Evolutionary conservation across 92 coral and sea anemone species (phyloP), one percentile per base, ranked within the genome.

Genomic region (Umimayanthus kanabou): DNA sequence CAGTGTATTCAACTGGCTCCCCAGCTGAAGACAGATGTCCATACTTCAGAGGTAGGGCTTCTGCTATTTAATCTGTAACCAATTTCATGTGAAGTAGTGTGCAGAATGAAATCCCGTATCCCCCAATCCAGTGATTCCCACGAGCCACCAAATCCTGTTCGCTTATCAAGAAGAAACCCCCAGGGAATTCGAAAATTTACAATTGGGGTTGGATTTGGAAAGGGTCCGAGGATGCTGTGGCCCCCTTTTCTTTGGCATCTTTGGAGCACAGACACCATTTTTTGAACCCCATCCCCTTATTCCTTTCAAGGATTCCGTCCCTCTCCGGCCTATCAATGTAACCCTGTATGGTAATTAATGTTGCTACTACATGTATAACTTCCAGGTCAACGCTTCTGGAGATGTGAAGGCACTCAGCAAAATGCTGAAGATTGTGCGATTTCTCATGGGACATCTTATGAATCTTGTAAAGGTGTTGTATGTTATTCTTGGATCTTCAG

Each of bases 371-470:
- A n/a, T n/a, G n/a, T n/a, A n/a, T n/a, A n/a, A n/a, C 77, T 72
- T 26, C 66, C 80, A 90, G 92, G 85, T 55, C 7, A 47, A 39
- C 39, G 49, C 57, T 45, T 64, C 71, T n/a, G 89, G 67, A 43
- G 96, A 95, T 82, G 82, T 88, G 49, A 92, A 89, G 82, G 88
- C 95, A 40, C 89, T 95, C 47, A 85, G 72, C 53, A 97, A 93
- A 89, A 87, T 93, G 92, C 85, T 94, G 6, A 95, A 94, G 76
- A 93, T 94, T 23, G 88, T 97, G 26, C 93, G 98, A 45, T 97
- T 95, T 82, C 92, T 97, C 83, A 93, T 94, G 74, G 96, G 98
- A 6, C 96, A 93, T 85, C 96, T 97, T 42, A 96, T 95, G 76
- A 92, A 91, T 71, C 91, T 94, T 85, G 90, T 93, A 8, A 96